phyloP scores from a whole-genome alignment of 2,888 invertebrate genomes.

The Eueremaeus valkanovi region DNA sequence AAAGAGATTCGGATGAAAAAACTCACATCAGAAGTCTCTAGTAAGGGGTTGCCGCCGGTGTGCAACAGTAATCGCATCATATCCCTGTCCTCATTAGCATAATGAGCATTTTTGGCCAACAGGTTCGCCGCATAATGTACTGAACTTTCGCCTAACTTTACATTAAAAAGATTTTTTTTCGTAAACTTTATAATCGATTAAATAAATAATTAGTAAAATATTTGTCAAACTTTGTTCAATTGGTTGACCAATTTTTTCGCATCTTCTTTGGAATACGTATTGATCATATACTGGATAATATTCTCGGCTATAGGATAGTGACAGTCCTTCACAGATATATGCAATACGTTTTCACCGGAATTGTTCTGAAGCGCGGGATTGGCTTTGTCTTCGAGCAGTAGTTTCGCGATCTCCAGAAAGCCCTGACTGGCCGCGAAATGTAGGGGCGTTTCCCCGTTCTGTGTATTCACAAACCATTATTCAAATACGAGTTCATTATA shows the following conservation, averaged over 20 bases:
- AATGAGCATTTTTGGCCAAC: constrained; percentile 71
- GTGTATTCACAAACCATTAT: background rate
- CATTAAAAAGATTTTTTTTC: background rate
- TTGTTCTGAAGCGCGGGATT: constrained; percentile 87
- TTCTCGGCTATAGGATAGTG: constrained; percentile 77
- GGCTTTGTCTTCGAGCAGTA: constrained; percentile 87
- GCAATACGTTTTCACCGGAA: constrained; percentile 91
- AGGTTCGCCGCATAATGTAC: constrained; percentile 92
- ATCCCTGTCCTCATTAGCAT: constrained; percentile 68
- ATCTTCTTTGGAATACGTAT: constrained; percentile 59
- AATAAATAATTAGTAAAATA: background rate
- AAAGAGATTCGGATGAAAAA: background rate
- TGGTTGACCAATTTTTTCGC: constrained; percentile 82
- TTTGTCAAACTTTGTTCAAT: constrained; percentile 62
- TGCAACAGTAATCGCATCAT: constrained; percentile 83
- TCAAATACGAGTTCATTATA: background rate
- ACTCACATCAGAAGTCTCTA: constrained; percentile 66
- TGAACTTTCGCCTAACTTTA: constrained; percentile 79
- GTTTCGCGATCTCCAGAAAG: constrained; percentile 75
- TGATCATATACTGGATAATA: constrained; percentile 66
- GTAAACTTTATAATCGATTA: background rate
- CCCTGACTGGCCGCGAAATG: constrained; percentile 93
- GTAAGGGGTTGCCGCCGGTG: constrained; percentile 81
- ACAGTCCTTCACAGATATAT: constrained; percentile 74
- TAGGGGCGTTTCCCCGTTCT: constrained; percentile 88